Base-by-base conservation (phyloP, 2,888 invertebrate species). In the Nemotelus nigrinus region DNA sequence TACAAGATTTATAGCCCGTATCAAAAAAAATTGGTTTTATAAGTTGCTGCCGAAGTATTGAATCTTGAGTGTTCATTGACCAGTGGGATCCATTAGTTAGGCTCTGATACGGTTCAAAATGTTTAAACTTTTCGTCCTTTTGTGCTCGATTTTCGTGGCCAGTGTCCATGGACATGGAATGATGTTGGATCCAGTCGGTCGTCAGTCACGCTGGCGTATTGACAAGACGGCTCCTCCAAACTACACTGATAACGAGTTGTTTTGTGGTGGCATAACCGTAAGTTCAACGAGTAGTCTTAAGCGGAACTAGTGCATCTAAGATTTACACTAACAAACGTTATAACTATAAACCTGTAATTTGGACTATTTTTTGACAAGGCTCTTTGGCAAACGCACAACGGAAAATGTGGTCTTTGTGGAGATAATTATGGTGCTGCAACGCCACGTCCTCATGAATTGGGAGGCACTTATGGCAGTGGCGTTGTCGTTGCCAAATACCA, bases 321-420 rank as follows among this genome's bases (percentile, higher is more conserved):
- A 25, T 25, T 25, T 25, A 25, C 25, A 25, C 25, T 25, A 25
- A 25, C 1, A 25, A 25, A 1, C 53, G 10, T 6, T 53, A 53
- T 53, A 53, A 8, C 10, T 8, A 10, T 8, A 53, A 8, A 53
- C 39, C 25, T 60, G 41, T 4, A 4, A 5, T 43, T 57, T 41
- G 7, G 41, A 2, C 43, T 60, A 41, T 60, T 1, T 60, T 50
- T 60, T 39, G 0, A 7, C 25, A 2, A 60, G 60, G 60, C 10
- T 5, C 58, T n/a, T 4, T 88, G 88, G 83, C 48, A 82, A 2
- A 78, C 81, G 41, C 84, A 88, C 79, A 83, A 82, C 2, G 90
- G 89, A 2, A 85, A 85, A 76, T 91, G 91, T 81, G 91, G 91
- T 0, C 81, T 87, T 0, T 91, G 90, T 80, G 90, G 91, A 1